Conservation (phyloP, 2,797 vertebrate species). For the Acipenser oxyrinchus region DNA sequence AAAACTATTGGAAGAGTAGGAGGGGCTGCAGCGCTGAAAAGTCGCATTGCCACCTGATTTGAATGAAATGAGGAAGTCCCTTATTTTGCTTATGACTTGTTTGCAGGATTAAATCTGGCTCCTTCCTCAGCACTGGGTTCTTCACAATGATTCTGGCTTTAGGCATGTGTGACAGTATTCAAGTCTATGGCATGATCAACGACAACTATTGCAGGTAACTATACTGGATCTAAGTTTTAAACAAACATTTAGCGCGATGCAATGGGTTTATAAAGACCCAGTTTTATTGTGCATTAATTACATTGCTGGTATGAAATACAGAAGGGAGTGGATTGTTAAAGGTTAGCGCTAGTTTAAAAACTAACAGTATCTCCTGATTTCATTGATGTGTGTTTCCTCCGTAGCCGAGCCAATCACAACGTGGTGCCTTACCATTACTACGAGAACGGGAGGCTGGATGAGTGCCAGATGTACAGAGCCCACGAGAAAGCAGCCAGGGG, state of each 20-base stretch:
- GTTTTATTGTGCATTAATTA: no score
- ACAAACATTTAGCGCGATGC: no score
- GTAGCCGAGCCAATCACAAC: constrained; percentile 57
- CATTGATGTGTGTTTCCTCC: not conserved
- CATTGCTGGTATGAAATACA: no score
- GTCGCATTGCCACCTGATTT: no score
- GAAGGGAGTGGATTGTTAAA: no score
- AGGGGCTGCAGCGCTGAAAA: no score
- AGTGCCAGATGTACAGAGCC: constrained; percentile 79
- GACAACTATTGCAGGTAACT: constrained; percentile 81
- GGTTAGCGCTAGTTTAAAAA: no score
- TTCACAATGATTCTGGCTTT: constrained; percentile 88
- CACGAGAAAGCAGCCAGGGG: constrained; percentile 67
- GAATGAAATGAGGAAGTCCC: no score
- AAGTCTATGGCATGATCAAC: constrained; percentile 86
- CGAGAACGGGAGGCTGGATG: constrained; percentile 64
- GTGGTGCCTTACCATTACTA: constrained; percentile 90
- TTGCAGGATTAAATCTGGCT: constrained; percentile 81
- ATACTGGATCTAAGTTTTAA: no score
- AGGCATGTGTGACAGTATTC: constrained; percentile 80
- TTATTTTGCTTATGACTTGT: no score
- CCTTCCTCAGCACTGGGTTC: constrained; percentile 92
- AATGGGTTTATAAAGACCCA: no score
- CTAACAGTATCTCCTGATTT: not conserved
- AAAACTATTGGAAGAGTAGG: no score